Evolutionary conservation across 2,797 vertebrate genomes (phyloP), one percentile per base, ranked within the genome.

Genomic region (Rhinophrynus dorsalis): DNA sequence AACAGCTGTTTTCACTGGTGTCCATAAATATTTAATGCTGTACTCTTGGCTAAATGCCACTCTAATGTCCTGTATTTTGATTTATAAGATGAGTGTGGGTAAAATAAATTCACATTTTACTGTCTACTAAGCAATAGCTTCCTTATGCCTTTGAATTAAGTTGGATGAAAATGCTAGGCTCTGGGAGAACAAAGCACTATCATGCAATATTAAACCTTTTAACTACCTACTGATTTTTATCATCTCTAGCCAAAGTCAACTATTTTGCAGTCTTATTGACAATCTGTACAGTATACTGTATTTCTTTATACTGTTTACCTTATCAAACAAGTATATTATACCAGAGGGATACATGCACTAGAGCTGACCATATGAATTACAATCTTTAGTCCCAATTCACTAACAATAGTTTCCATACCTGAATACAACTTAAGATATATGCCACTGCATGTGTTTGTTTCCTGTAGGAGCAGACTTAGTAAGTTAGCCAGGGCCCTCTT

Each of bases 1-100:
- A 79, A 84, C 83, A 83, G 82, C 83, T 80, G 50, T 81, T 82
- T 83, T 80, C 81, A 70, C 70, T 29, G 58, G 33, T 33, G 26
- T 68, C 37, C 78, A 87, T 90, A 87, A 90, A 91, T 90, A 91
- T 87, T 88, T 88, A 83, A 91, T 89, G 83, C 50, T 7, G 37
- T 68, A 79, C 71, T 2, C 75, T 76, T 80, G 83, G 85, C 80
- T 83, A 88, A 89, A 90, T 84, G 61, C 77, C 84, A 84, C 84
- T 80, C 77, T 83, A 81, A 81, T 82, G 79, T 81, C 80, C 67
- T 72, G 78, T 75, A 54, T 83, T 80, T 76, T 78, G 80, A 83
- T 83, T 83, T 83, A 81, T 60, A 80, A 75, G 74, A 75, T 79
- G 64, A 52, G 44, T 70, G 76, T 15, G 23, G 37, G 47, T 51